phyloP scores from a whole-genome alignment of 2,113 vertebrate species.

The Kryptolebias marmoratus region DNA sequence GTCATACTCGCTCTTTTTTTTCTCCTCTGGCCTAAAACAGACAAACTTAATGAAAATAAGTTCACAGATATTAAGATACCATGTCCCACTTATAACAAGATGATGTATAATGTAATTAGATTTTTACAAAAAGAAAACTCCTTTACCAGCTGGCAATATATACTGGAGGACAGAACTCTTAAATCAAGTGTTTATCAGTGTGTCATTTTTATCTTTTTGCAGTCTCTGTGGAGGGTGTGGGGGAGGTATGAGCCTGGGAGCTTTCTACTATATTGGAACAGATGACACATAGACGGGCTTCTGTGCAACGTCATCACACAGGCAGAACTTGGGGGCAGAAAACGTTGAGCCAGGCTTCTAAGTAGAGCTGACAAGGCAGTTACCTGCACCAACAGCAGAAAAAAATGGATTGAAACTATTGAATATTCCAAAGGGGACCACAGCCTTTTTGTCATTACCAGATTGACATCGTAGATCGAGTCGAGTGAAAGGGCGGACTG shows the following conservation, averaged over 20 bases:
- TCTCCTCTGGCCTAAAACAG: constrained; percentile 39
- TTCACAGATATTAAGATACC: constrained; percentile 40
- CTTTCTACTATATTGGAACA: constrained; percentile 60
- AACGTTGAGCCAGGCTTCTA: background rate
- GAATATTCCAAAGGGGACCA: constrained; percentile 1
- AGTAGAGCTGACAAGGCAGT: background rate
- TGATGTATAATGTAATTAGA: constrained; percentile 50
- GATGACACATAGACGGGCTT: constrained; percentile 48
- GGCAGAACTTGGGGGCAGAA: background rate
- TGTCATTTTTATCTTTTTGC: constrained; percentile 76
- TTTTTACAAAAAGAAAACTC: constrained; percentile 68
- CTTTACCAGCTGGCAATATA: constrained; percentile 66
- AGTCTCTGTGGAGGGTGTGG: constrained; percentile 43
- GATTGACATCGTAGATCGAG: background rate
- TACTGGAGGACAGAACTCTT: constrained; percentile 53
- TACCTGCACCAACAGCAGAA: background rate
- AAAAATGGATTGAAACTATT: constrained; percentile 1
- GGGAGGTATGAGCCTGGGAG: constrained; percentile 35
- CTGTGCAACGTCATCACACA: background rate
- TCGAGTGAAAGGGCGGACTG: background rate
- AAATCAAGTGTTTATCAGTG: constrained; percentile 75
- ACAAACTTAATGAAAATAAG: constrained; percentile 69
- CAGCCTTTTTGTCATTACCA: background rate
- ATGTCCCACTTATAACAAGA: constrained; percentile 35
- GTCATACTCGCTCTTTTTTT: constrained; percentile 31